Conservation (phyloP, 2,888 invertebrate genomes). For the Capitulum mitella region DNA sequence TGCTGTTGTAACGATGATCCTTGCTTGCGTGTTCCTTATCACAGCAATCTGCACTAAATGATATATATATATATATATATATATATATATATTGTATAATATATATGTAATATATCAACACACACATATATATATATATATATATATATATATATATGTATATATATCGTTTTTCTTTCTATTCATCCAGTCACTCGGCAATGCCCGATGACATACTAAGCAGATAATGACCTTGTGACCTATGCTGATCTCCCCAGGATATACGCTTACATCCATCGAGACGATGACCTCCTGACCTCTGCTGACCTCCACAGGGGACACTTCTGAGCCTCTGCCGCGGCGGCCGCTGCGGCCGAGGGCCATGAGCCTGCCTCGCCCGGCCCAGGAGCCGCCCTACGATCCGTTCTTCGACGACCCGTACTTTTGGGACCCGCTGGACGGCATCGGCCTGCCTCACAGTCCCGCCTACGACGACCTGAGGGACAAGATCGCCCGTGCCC, state of each 20-base stretch:
- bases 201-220: no score
- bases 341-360: neutral
- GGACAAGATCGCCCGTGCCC: constrained; percentile 6
- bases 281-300: no score
- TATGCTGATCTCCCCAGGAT: no score
- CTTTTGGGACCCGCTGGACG: neutral
- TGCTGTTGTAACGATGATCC: no score
- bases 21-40: no score
- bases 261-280: no score
- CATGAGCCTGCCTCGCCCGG: neutral
- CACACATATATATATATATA: constrained; percentile 28
- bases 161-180: no score
- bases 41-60: no score
- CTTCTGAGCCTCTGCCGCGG: neutral
- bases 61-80: no score
- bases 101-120: constrained; percentile 7
- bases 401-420: constrained; percentile 10
- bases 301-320: neutral
- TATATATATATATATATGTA: constrained; percentile 20
- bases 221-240: no score
- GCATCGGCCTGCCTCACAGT: neutral
- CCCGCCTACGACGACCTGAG: constrained; percentile 22
- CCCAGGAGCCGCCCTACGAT: neutral
- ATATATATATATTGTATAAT: no score
- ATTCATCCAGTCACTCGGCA: no score